These are phyloP conservation scores for Nesometra sesokonis DNA, from an alignment of 35 echinoderm and acorn worm genomes.

Conservation along the genomic window DNA sequence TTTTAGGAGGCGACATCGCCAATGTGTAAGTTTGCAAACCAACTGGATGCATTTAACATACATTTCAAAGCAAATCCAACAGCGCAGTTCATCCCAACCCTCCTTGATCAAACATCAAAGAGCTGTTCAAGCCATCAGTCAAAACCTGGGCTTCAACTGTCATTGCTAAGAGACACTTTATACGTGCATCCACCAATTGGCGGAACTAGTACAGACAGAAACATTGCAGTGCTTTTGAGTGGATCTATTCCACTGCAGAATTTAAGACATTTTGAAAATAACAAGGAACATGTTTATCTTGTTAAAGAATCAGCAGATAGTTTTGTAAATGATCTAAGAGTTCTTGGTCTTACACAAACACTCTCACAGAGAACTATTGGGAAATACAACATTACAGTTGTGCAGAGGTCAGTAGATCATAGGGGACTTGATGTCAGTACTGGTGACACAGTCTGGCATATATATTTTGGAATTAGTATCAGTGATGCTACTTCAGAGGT, in stretches of 20 bases:
- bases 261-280: background rate
- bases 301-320: constrained; percentile 5
- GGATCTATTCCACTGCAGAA: background rate
- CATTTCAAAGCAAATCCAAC: constrained; percentile 1
- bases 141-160: background rate
- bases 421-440: constrained; percentile 36
- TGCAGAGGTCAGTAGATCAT: constrained; percentile 14
- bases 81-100: background rate
- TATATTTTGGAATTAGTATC: constrained; percentile 56
- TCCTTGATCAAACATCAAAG: background rate
- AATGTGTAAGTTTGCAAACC: background rate
- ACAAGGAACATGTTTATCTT: constrained; percentile 11
- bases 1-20: background rate
- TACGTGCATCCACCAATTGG: background rate
- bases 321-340: constrained; percentile 8
- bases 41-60: background rate
- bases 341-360: background rate
- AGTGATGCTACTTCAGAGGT: constrained; percentile 38
- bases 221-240: background rate
- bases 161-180: background rate
- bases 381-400: constrained; percentile 24
- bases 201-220: background rate
- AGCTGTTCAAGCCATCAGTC: background rate
- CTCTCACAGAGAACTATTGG: constrained; percentile 7
- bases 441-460: constrained; percentile 47